phyloP scores from a whole-genome alignment of 2,113 vertebrate species.

The Hyperoodon ampullatus region DNA sequence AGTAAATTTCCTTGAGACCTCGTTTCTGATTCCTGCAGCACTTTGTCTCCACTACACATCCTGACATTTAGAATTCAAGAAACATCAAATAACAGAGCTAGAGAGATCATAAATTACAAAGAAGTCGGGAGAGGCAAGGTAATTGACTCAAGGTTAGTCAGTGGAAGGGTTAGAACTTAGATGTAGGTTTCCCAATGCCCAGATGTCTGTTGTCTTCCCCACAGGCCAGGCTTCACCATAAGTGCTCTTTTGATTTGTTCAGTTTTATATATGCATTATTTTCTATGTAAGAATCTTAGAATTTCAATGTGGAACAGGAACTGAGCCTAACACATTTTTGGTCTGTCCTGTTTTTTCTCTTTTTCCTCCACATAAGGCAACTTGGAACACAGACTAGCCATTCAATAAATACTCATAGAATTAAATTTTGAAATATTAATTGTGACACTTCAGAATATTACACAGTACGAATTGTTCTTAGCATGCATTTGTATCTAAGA shows the following conservation, averaged over 20 bases:
- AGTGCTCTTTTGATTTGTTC: not conserved
- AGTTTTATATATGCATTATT: not conserved
- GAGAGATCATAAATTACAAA: not conserved
- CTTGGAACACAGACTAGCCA: not conserved
- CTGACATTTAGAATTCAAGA: conserved; percentile 3
- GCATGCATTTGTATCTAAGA: not conserved
- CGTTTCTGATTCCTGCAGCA: not conserved
- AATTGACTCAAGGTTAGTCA: not conserved
- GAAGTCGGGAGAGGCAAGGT: not conserved
- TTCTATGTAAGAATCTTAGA: not conserved
- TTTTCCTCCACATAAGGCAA: not conserved
- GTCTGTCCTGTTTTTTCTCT: not conserved
- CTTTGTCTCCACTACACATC: not conserved
- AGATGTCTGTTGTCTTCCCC: accelerated
- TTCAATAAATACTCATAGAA: not conserved
- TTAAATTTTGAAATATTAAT: conserved; percentile 11
- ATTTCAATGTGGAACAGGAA: not conserved
- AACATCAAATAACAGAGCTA: not conserved
- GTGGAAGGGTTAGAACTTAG: not conserved
- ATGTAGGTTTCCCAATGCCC: not conserved
- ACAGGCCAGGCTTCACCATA: accelerated
- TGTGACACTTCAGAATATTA: not conserved
- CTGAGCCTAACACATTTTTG: not conserved
- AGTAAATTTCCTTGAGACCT: not conserved
- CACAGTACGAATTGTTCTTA: not conserved